A percentile compares a stretch with the other conserved stretches of the same genome.
These are phyloP conservation scores for Enteromius mattozi DNA, from an alignment of 2,797 vertebrate species.

Conservation along the genomic window DNA sequence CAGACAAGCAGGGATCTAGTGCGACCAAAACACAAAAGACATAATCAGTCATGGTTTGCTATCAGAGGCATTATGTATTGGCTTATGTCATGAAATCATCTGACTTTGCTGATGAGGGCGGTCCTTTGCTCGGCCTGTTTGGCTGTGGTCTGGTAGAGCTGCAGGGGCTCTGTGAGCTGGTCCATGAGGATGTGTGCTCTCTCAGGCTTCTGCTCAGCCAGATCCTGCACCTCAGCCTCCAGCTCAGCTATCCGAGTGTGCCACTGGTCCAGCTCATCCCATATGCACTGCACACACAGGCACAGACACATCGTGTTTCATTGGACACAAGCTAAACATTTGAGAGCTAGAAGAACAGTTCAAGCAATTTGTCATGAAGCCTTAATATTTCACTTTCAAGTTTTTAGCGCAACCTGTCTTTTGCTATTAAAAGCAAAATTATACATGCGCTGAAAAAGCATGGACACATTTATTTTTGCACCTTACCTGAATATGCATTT, in stretches of 20 bases:
- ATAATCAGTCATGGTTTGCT: not conserved
- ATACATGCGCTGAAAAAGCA: no score
- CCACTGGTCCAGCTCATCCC: slow-evolving; percentile 92
- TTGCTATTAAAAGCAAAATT: no score
- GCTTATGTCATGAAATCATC: slow-evolving; percentile 28
- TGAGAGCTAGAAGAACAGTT: not conserved
- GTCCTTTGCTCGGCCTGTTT: slow-evolving; percentile 87
- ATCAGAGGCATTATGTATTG: not conserved
- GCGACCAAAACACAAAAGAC: slow-evolving; percentile 9
- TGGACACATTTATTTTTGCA: no score
- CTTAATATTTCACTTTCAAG: no score
- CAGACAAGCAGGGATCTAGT: slow-evolving; percentile 85
- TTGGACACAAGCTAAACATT: not conserved
- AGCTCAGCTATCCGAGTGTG: slow-evolving; percentile 86
- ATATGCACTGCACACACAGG: slow-evolving; percentile 78
- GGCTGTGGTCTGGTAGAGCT: slow-evolving; percentile 87
- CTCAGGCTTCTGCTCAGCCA: slow-evolving; percentile 85
- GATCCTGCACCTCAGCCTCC: slow-evolving; percentile 90
- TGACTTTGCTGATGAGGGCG: slow-evolving; percentile 88
- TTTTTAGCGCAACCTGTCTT: no score
- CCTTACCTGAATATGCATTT: no score
- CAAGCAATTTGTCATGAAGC: no score
- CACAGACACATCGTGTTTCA: not conserved
- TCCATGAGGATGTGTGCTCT: slow-evolving; percentile 91
- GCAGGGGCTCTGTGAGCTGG: slow-evolving; percentile 83